Conservation (phyloP, 2,113 vertebrate genomes). For the Gallinago jamesoni region DNA sequence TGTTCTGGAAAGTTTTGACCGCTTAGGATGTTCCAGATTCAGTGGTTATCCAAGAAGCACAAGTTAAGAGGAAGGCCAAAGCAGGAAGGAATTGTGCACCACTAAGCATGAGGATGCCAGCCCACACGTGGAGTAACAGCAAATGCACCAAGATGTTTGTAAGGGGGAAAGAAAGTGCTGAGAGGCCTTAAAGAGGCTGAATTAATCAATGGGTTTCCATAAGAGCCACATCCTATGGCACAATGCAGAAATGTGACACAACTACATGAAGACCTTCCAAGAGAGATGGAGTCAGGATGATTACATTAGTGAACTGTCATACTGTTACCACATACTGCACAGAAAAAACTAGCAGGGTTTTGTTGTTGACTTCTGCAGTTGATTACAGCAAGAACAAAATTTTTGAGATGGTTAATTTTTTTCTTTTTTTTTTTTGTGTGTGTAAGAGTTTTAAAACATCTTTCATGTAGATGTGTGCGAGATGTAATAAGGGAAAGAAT, state of each 20-base stretch:
- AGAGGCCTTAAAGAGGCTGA: neutral
- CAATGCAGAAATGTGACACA: neutral
- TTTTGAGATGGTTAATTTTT: neutral
- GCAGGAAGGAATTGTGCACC: conserved; percentile 41
- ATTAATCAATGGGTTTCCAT: neutral
- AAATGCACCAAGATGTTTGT: neutral
- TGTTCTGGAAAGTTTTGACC: conserved; percentile 64
- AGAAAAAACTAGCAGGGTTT: neutral
- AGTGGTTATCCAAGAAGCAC: conserved; percentile 38
- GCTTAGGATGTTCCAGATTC: conserved; percentile 38
- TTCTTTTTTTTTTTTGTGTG: neutral
- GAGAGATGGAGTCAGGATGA: neutral
- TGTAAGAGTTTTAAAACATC: neutral
- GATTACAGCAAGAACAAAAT: neutral
- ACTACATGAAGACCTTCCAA: neutral
- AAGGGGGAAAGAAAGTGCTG: neutral
- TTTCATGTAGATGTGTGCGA: neutral
- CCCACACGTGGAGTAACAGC: neutral
- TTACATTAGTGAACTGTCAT: neutral
- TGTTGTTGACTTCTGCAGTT: neutral
- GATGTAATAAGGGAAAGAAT: neutral
- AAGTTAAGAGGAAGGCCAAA: neutral
- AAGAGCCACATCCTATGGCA: neutral
- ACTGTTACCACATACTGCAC: neutral
- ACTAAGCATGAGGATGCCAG: neutral